A percentile compares a stretch with the other conserved stretches of the same genome.
These are phyloP conservation scores for Allacma fusca DNA, from an alignment of 2,888 invertebrate species.

Conservation along the genomic window DNA sequence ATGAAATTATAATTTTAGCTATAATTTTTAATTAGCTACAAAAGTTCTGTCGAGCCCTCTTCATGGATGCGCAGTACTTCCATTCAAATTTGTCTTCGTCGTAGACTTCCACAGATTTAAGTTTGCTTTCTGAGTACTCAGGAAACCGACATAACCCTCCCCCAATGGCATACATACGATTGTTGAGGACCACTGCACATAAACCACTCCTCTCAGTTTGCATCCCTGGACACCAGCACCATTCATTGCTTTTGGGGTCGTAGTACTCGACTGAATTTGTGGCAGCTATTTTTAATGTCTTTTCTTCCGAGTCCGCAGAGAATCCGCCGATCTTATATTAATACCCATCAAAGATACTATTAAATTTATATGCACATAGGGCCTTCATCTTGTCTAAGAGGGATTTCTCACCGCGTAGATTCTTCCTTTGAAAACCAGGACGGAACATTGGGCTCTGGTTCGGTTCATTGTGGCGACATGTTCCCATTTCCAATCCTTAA, in stretches of 20 bases:
- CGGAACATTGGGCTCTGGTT: not conserved
- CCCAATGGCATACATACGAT: not conserved
- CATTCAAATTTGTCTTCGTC: not conserved
- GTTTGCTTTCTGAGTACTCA: not conserved
- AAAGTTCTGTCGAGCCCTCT: constrained; percentile 10
- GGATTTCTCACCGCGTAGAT: not conserved
- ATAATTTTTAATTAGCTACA: not conserved
- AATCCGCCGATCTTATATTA: constrained; percentile 18
- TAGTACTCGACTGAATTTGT: constrained; percentile 13
- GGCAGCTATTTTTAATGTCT: not conserved
- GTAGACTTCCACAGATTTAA: constrained; percentile 18
- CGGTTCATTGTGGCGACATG: not conserved
- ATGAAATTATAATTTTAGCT: not conserved
- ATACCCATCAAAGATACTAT: no score
- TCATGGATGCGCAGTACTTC: constrained; percentile 20
- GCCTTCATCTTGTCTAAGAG: not conserved
- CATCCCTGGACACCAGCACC: constrained; percentile 10
- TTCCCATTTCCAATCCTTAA: not conserved
- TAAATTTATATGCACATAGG: no score
- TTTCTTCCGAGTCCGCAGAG: constrained; percentile 12
- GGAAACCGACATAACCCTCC: not conserved
- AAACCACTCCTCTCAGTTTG: constrained; percentile 4
- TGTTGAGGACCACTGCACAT: not conserved
- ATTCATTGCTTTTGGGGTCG: not conserved
- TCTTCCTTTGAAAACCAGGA: not conserved